These are phyloP conservation scores for Mastomys natalensis DNA, from an alignment of 2,113 vertebrate species.

Conservation along the genomic window DNA sequence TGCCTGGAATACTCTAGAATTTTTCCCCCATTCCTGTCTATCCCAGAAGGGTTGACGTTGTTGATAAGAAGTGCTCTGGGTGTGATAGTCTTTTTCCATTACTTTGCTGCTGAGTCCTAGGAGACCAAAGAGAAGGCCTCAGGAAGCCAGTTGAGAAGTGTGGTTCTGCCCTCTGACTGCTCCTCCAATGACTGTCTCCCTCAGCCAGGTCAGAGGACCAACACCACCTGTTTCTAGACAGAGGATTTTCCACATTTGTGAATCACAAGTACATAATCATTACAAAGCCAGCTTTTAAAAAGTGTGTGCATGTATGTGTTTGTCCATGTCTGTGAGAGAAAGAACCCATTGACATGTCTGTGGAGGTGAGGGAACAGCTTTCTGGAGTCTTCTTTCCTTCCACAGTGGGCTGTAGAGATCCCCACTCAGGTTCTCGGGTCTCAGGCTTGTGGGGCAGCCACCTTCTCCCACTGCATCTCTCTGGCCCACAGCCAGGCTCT, in stretches of 20 bases:
- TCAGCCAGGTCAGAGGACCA: background rate
- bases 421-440: background rate
- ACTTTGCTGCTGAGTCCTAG: background rate
- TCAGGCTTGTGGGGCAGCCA: background rate
- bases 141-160: background rate
- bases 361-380: background rate
- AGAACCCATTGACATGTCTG: background rate
- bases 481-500: background rate
- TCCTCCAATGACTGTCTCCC: background rate
- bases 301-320: background rate
- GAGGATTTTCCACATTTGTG: background rate
- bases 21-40: background rate
- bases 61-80: background rate
- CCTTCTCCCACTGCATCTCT: background rate
- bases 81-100: background rate
- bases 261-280: background rate
- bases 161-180: background rate
- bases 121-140: background rate
- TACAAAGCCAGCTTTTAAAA: background rate
- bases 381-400: background rate
- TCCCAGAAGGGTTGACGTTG: background rate
- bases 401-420: background rate
- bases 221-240: background rate
- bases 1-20: background rate
- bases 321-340: background rate